Percentiles rank a stretch among this genome's conserved stretches.
Evolutionary conservation across 2,888 invertebrate species (phyloP).

Genomic region (Dryobotodes eremita): DNA sequence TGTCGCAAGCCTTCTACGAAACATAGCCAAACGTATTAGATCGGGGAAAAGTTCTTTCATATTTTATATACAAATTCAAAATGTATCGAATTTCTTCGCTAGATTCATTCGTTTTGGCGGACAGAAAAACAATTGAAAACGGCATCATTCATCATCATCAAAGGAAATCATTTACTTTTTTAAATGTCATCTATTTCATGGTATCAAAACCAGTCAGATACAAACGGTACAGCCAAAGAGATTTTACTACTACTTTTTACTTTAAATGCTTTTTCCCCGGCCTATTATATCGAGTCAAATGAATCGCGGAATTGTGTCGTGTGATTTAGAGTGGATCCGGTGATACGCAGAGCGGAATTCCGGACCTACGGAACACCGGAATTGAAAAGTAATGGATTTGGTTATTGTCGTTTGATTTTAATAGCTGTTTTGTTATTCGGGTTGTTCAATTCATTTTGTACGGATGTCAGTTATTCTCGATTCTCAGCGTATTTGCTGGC

Average conservation of each 20-base stretch:
- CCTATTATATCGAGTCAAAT: conserved; percentile 5
- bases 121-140: too few species aligned
- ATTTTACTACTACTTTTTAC: too few species aligned
- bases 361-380: conserved; percentile 9
- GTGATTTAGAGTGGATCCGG: conserved; percentile 19
- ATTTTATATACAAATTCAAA: too few species aligned
- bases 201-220: too few species aligned
- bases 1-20: not conserved
- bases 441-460: not conserved
- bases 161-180: too few species aligned
- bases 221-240: too few species aligned
- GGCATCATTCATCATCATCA: too few species aligned
- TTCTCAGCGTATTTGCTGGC: not conserved
- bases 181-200: too few species aligned
- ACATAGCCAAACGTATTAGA: conserved; percentile 5
- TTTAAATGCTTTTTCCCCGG: too few species aligned
- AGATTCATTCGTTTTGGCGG: too few species aligned
- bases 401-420: conserved; percentile 17
- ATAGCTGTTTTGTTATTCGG: conserved; percentile 19
- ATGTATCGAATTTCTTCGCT: too few species aligned
- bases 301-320: conserved; percentile 15
- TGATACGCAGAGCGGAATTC: conserved; percentile 9
- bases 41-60: too few species aligned
- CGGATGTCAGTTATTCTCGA: not conserved
- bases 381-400: conserved; percentile 3